Conservation (phyloP, 2,113 vertebrate genomes). For the Motacilla tschutschensis region DNA sequence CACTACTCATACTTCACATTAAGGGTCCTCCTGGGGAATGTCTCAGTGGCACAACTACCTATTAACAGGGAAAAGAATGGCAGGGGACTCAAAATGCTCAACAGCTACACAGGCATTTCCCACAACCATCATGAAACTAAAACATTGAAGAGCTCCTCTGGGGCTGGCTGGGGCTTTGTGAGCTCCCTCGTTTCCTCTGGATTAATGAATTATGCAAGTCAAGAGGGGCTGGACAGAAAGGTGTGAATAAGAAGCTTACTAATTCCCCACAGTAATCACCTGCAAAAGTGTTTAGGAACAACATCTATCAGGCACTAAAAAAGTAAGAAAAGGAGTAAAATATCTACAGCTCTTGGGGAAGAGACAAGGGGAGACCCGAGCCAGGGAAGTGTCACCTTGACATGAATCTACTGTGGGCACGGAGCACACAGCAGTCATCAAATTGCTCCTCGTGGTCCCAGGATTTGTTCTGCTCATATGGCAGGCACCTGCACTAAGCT, state of each 20-base stretch:
- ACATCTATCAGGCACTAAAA: slow-evolving; percentile 30
- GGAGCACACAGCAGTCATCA: slow-evolving; percentile 40
- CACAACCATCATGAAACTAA: slow-evolving; percentile 4
- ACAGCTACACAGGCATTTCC: slow-evolving; percentile 2
- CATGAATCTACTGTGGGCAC: slow-evolving; percentile 2
- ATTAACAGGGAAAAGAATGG: slow-evolving; percentile 35
- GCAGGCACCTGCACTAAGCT: slow-evolving; percentile 40
- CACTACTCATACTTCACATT: background rate
- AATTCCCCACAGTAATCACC: slow-evolving; percentile 57
- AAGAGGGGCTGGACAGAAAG: slow-evolving; percentile 30
- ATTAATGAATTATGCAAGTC: slow-evolving; percentile 51
- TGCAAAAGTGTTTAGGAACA: slow-evolving; percentile 49
- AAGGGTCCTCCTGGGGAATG: background rate
- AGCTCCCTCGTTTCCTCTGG: slow-evolving; percentile 15
- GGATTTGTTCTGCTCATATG: slow-evolving; percentile 53
- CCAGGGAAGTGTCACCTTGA: slow-evolving; percentile 51
- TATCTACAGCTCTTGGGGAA: background rate
- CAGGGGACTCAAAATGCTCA: background rate
- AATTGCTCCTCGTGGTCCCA: background rate
- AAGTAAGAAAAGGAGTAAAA: background rate
- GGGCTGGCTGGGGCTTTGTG: background rate
- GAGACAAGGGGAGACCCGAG: background rate
- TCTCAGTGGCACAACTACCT: slow-evolving; percentile 7
- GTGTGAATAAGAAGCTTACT: slow-evolving; percentile 46
- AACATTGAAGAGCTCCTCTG: background rate